A percentile compares a stretch with the other conserved stretches of the same genome.
Evolutionary conservation across 2,113 vertebrate genomes (phyloP).

Genomic region (Hiodon alosoides): DNA sequence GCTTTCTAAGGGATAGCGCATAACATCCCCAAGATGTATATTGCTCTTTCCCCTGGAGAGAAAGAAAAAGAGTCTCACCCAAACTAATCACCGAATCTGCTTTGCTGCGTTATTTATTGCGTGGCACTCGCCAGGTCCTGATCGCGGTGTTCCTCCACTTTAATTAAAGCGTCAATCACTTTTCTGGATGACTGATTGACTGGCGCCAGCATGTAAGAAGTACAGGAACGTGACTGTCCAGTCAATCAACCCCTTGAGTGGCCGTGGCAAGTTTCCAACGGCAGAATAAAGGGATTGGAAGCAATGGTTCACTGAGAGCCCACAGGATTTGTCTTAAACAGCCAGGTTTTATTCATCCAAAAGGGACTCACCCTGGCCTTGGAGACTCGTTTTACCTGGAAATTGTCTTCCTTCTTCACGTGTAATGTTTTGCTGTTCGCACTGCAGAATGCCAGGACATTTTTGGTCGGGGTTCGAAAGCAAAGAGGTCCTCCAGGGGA

Average conservation of each 20-base stretch:
- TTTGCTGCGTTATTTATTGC: constrained; percentile 31
- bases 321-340: constrained; percentile 21
- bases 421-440: constrained; percentile 10
- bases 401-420: constrained; percentile 13
- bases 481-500: constrained; percentile 3
- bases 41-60: constrained; percentile 11
- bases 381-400: constrained; percentile 16
- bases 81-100: constrained; percentile 19
- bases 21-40: constrained; percentile 21
- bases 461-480: constrained; percentile 4
- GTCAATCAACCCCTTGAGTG: constrained; percentile 23
- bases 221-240: constrained; percentile 26
- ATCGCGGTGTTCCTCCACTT: constrained; percentile 27
- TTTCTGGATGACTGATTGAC: constrained; percentile 33
- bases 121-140: constrained; percentile 23
- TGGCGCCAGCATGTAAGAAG: constrained; percentile 16
- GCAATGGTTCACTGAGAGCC: constrained; percentile 8
- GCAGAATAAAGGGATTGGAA: neutral
- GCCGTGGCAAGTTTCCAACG: constrained; percentile 22
- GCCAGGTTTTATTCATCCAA: constrained; percentile 13
- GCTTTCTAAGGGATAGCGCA: constrained; percentile 13
- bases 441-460: constrained; percentile 5
- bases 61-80: constrained; percentile 6
- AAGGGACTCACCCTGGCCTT: constrained; percentile 9
- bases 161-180: constrained; percentile 48